Percentiles rank a stretch among this genome's conserved stretches.
Evolutionary conservation across 1,140 invertebrate species (phyloP).

Genomic region (Trichonephila clavata): DNA sequence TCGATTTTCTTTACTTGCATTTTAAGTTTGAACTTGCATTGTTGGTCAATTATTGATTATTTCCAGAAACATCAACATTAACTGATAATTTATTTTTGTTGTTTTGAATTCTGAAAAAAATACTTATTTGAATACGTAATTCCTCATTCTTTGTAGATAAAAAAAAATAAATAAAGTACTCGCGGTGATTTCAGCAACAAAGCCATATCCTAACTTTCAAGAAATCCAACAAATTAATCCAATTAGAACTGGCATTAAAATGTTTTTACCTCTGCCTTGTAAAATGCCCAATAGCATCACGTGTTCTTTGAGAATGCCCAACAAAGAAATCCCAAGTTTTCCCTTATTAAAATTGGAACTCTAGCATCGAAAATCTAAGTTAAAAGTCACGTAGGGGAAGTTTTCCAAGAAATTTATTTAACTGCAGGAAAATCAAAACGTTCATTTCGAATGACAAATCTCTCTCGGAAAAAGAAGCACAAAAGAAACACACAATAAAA

Average conservation of each 20-base stretch:
- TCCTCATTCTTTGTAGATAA: too few species aligned
- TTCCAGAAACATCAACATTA: too few species aligned
- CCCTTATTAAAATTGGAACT: slow-evolving; percentile 19
- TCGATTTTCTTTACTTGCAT: too few species aligned
- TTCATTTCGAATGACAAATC: slow-evolving; percentile 58
- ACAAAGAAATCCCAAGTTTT: slow-evolving; percentile 28
- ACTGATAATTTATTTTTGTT: too few species aligned
- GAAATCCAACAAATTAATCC: slow-evolving; percentile 19
- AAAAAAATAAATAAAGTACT: too few species aligned
- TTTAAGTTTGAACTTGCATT: too few species aligned
- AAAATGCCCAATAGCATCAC: not conserved
- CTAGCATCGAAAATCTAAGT: slow-evolving; percentile 9
- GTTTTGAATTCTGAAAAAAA: too few species aligned
- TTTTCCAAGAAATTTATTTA: slow-evolving; percentile 35
- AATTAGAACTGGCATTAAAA: not conserved
- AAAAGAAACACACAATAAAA: slow-evolving; percentile 53
- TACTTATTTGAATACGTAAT: too few species aligned
- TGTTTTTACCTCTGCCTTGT: not conserved
- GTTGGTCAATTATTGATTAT: too few species aligned
- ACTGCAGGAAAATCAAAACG: slow-evolving; percentile 65
- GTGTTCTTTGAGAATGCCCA: not conserved
- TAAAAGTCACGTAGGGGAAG: slow-evolving; percentile 54
- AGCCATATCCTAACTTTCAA: not conserved
- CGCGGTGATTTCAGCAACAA: too few species aligned
- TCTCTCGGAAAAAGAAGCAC: slow-evolving; percentile 22